Evolutionary conservation across 2,888 invertebrate species (phyloP).

Genomic region (Lasiommata megera): DNA sequence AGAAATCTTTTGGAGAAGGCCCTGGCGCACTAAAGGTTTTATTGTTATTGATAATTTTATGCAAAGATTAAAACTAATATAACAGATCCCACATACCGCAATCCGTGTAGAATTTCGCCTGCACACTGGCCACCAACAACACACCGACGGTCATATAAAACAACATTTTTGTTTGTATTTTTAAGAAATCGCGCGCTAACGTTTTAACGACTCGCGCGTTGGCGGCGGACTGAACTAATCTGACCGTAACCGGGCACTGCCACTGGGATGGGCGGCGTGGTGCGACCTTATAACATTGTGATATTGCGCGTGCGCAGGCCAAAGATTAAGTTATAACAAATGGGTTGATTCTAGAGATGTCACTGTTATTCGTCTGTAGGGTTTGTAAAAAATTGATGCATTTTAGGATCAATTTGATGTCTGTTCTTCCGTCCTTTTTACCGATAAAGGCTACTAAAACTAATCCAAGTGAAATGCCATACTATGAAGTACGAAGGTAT

Average conservation of each 20-base stretch:
- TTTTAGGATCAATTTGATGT: too few relatives aligned
- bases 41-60: too few relatives aligned
- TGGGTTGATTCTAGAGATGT: neutral
- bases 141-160: constrained; percentile 50
- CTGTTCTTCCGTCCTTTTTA: too few relatives aligned
- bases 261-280: constrained; percentile 49
- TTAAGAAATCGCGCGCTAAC: constrained; percentile 60
- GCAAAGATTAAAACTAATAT: constrained; percentile 2
- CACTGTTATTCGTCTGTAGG: too few relatives aligned
- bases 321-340: constrained; percentile 47
- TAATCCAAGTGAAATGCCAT: too few relatives aligned
- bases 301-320: constrained; percentile 67
- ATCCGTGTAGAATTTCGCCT: constrained; percentile 71
- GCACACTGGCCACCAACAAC: constrained; percentile 58
- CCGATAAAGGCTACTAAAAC: too few relatives aligned
- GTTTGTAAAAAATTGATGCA: too few relatives aligned
- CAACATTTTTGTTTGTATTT: constrained; percentile 53
- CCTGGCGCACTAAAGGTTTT: neutral
- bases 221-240: constrained; percentile 49
- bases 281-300: constrained; percentile 56
- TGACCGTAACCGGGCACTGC: constrained; percentile 10
- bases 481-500: too few relatives aligned
- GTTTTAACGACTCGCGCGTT: constrained; percentile 66
- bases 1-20: too few relatives aligned
- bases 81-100: constrained; percentile 53